Percentiles rank a stretch among this genome's conserved stretches.
phyloP scores from a whole-genome alignment of 2,797 vertebrate genomes.

The Pygocentrus nattereri region DNA sequence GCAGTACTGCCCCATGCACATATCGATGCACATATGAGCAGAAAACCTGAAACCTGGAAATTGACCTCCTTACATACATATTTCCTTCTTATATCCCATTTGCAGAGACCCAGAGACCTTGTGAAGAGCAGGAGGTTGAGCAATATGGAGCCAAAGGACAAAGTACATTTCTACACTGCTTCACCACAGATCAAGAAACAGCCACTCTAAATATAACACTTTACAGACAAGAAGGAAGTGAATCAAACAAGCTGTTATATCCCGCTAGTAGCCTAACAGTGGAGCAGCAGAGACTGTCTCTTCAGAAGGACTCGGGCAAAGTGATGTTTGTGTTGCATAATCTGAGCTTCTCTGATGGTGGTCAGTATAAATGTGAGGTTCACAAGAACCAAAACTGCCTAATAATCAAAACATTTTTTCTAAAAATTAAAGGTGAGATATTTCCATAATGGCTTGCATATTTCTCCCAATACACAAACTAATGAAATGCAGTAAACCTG shows the following conservation, averaged over 20 bases:
- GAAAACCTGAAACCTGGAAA: no score
- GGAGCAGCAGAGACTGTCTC: conserved; percentile 30
- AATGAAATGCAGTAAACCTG: no score
- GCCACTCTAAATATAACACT: conserved; percentile 5
- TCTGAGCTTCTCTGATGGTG: neutral
- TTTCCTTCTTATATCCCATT: conserved; percentile 24
- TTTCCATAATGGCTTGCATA: neutral
- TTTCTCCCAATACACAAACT: neutral
- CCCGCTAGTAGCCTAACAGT: neutral
- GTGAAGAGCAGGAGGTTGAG: neutral
- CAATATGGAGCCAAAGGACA: neutral
- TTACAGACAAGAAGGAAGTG: neutral
- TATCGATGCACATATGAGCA: no score
- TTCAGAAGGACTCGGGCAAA: neutral
- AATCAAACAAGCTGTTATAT: neutral
- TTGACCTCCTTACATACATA: neutral
- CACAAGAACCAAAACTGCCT: conserved; percentile 5
- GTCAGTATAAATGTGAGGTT: conserved; percentile 4
- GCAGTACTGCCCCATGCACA: no score
- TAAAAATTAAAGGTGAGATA: conserved; percentile 30
- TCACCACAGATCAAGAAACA: neutral
- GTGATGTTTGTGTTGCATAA: conserved; percentile 19
- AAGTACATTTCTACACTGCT: conserved; percentile 3
- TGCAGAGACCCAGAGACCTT: neutral
- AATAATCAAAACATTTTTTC: neutral